A percentile compares a stretch with the other conserved stretches of the same genome.
These are phyloP conservation scores for Latrodectus elegans DNA, from an alignment of 2,888 invertebrate species.

Conservation along the genomic window DNA sequence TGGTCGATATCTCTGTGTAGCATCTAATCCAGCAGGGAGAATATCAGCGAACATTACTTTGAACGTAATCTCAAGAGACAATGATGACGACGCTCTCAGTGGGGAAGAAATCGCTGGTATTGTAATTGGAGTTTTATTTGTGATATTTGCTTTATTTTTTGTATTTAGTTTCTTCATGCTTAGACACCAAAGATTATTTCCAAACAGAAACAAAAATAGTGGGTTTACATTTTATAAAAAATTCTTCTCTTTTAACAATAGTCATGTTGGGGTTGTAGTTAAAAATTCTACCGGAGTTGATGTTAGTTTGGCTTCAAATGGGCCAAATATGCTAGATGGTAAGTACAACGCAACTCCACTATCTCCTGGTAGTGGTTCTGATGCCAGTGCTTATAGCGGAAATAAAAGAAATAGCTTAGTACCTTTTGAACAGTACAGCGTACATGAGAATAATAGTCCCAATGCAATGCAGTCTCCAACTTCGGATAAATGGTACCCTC, in stretches of 20 bases:
- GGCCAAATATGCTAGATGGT: conserved; percentile 35
- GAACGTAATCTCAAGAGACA: conserved; percentile 57
- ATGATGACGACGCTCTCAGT: conserved; percentile 49
- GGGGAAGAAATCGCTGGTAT: conserved; percentile 71
- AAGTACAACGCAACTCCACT: conserved; percentile 51
- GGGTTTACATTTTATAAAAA: conserved; percentile 62
- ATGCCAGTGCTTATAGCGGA: conserved; percentile 59
- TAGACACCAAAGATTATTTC: conserved; percentile 60
- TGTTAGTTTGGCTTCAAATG: conserved; percentile 26
- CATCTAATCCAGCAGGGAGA: conserved; percentile 70
- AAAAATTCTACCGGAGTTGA: conserved; percentile 55
- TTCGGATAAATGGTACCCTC: conserved; percentile 57
- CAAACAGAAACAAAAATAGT: conserved; percentile 51
- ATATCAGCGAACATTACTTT: conserved; percentile 70
- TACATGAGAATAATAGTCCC: conserved; percentile 54
- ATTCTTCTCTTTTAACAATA: conserved; percentile 63
- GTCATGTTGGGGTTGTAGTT: conserved; percentile 44
- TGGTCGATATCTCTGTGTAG: conserved; percentile 70
- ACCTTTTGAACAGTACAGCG: conserved; percentile 60
- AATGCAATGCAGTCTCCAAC: conserved; percentile 39
- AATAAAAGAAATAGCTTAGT: conserved; percentile 60
- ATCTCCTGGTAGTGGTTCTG: conserved; percentile 63
- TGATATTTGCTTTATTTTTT: conserved; percentile 69
- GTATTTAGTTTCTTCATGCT: conserved; percentile 70
- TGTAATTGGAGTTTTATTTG: conserved; percentile 70